These are phyloP conservation scores for Drosophila auraria DNA, from an alignment of 1,140 invertebrate genomes.

Conservation along the genomic window DNA sequence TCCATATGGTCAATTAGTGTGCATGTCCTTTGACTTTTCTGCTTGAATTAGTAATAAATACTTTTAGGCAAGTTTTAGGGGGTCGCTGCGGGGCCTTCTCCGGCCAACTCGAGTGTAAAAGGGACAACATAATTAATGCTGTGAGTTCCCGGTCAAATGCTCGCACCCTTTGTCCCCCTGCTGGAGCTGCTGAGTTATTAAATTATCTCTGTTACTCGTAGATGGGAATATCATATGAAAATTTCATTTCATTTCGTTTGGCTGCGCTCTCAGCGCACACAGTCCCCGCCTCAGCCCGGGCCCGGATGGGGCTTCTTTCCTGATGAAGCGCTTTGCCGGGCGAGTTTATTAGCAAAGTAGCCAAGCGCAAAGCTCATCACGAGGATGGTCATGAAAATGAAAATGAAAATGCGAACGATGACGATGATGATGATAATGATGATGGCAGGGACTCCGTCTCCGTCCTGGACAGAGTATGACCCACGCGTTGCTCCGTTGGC, in stretches of 20 bases:
- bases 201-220: constrained; percentile 79
- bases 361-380: constrained; percentile 74
- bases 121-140: constrained; percentile 81
- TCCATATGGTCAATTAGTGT: constrained; percentile 83
- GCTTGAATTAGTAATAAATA: constrained; percentile 80
- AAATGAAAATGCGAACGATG: constrained; percentile 26
- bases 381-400: constrained; percentile 50
- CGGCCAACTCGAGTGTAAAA: constrained; percentile 65
- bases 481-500: constrained; percentile 44
- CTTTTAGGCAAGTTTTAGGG: not conserved
- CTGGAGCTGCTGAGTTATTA: constrained; percentile 73
- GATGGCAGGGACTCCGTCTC: constrained; percentile 38
- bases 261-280: constrained; percentile 60
- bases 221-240: constrained; percentile 83
- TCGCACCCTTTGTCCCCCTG: constrained; percentile 12
- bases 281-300: not conserved
- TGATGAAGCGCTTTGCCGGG: constrained; percentile 64
- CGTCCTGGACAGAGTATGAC: constrained; percentile 43
- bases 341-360: constrained; percentile 82
- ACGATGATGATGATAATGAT: constrained; percentile 29
- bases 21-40: constrained; percentile 74
- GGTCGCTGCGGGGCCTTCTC: not conserved
- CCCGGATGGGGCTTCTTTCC: constrained; percentile 18
- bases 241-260: constrained; percentile 82
- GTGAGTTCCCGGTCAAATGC: constrained; percentile 32